These are phyloP conservation scores for Coelogynopora nodosa DNA, from an alignment of 2,888 invertebrate species.

Conservation along the genomic window DNA sequence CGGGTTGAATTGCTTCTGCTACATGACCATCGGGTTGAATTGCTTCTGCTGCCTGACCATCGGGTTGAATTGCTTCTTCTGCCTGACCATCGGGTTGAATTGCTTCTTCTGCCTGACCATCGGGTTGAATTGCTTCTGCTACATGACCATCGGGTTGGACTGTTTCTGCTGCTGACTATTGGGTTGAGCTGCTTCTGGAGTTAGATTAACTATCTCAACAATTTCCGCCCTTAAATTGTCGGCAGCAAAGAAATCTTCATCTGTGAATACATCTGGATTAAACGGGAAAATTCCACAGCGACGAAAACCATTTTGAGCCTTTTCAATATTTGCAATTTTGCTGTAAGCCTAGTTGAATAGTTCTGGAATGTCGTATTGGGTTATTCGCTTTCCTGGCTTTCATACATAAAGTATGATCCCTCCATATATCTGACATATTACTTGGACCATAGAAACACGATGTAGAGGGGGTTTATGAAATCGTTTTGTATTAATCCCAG, in stretches of 20 bases:
- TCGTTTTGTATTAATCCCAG: too few relatives aligned
- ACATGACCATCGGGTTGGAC: not conserved
- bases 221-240: not conserved
- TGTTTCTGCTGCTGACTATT: not conserved
- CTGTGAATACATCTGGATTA: not conserved
- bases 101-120: not conserved
- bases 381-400: not conserved
- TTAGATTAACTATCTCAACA: not conserved
- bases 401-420: too few relatives aligned
- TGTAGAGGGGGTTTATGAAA: too few relatives aligned
- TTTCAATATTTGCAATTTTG: not conserved
- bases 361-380: not conserved
- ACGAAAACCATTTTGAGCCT: not conserved
- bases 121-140: not conserved
- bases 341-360: not conserved
- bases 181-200: not conserved
- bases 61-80: not conserved
- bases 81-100: not conserved
- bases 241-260: not conserved
- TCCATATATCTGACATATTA: too few relatives aligned
- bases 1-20: not conserved
- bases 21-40: not conserved
- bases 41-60: not conserved
- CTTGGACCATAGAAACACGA: too few relatives aligned
- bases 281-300: not conserved